phyloP scores from a whole-genome alignment of 1,140 invertebrate species.

The Zophobas atratus region DNA sequence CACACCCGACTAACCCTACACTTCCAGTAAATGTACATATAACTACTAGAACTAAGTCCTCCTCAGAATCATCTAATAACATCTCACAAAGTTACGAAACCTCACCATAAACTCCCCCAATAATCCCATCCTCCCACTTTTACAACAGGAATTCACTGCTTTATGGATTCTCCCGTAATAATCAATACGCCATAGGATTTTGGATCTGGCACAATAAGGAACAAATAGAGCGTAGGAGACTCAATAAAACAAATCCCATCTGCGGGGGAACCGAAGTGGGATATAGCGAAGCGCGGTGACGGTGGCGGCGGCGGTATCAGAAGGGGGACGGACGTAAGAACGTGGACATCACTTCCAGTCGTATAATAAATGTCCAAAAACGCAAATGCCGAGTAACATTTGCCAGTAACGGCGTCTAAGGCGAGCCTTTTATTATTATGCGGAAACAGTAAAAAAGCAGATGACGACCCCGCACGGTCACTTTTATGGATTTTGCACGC shows the following conservation, averaged over 20 bases:
- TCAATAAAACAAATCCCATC: conserved; percentile 65
- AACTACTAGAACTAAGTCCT: no score
- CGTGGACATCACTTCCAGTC: conserved; percentile 47
- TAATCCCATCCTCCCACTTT: no score
- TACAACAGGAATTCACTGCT: neutral
- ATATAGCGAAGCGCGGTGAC: conserved; percentile 17
- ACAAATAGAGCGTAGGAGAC: conserved; percentile 64
- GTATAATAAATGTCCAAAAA: conserved; percentile 66
- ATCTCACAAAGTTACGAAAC: no score
- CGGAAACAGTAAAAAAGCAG: conserved; percentile 67
- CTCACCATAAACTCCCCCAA: no score
- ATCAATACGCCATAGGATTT: conserved; percentile 60
- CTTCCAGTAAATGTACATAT: no score
- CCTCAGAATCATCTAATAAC: no score
- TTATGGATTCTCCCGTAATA: conserved; percentile 34
- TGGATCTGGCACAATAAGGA: conserved; percentile 61
- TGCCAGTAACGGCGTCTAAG: conserved; percentile 65
- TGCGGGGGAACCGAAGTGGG: conserved; percentile 49
- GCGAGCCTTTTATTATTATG: conserved; percentile 66
- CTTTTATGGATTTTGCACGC: conserved; percentile 59
- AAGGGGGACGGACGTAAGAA: conserved; percentile 41
- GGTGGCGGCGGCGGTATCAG: conserved; percentile 1
- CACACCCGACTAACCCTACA: no score
- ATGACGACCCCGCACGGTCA: conserved; percentile 61
- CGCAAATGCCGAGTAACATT: conserved; percentile 67